Percentiles rank a stretch among this genome's conserved stretches.
phyloP scores from a whole-genome alignment of 2,797 vertebrate genomes.

The Lepus oiostolus region DNA sequence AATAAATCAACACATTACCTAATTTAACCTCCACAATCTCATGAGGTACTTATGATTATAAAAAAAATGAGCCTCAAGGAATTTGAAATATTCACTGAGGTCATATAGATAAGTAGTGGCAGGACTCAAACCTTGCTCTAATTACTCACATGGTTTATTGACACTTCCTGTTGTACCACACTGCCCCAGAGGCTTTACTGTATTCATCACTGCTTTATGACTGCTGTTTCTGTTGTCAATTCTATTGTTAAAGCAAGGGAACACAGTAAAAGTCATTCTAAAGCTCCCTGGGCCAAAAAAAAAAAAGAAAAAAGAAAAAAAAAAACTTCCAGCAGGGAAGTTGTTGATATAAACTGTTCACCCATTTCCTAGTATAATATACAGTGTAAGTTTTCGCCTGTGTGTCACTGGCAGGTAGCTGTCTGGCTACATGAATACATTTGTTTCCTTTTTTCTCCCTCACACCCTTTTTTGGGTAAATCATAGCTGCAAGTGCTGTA shows the following conservation, averaged over 20 bases:
- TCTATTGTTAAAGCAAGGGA: not conserved
- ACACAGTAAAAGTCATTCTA: conserved; percentile 74
- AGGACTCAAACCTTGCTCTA: not conserved
- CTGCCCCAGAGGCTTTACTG: not conserved
- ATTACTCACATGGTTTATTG: not conserved
- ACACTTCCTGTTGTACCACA: not conserved
- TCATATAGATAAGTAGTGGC: conserved; percentile 53
- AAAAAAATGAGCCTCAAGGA: not conserved
- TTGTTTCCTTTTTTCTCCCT: conserved; percentile 67
- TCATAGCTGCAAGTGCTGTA: conserved; percentile 83
- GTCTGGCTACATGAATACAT: conserved; percentile 77
- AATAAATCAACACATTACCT: not conserved
- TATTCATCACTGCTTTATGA: not conserved
- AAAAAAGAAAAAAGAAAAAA: conserved; percentile 76
- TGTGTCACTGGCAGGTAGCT: conserved; percentile 82
- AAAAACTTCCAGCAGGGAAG: conserved; percentile 81
- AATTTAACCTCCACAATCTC: not conserved
- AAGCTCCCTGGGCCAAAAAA: conserved; percentile 64
- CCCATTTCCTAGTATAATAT: conserved; percentile 82
- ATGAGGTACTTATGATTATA: not conserved
- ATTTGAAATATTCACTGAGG: not conserved
- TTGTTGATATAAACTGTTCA: conserved; percentile 80
- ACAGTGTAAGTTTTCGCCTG: conserved; percentile 77
- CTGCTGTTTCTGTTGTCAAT: conserved; percentile 18
- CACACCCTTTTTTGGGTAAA: conserved; percentile 84